These are phyloP conservation scores for Xanthostigma xanthostigma DNA, from an alignment of 2,888 invertebrate genomes.

Conservation along the genomic window DNA sequence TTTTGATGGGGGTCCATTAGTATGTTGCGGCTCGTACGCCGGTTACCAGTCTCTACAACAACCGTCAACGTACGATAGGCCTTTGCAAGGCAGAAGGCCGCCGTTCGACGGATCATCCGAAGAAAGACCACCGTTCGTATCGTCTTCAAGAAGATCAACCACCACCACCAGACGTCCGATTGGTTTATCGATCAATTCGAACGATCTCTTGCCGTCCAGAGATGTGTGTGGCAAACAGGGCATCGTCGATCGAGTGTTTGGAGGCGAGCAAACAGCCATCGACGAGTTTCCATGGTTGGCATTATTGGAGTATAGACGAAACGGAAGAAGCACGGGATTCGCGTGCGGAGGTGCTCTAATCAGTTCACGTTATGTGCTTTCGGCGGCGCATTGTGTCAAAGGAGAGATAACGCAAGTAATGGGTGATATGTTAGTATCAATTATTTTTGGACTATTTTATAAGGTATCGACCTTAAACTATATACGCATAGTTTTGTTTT, in stretches of 20 bases:
- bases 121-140: no score
- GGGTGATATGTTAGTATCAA: constrained; percentile 29
- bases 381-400: constrained; percentile 37
- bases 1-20: constrained; percentile 31
- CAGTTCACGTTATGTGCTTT: constrained; percentile 34
- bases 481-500: constrained; percentile 66
- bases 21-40: constrained; percentile 33
- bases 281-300: constrained; percentile 41
- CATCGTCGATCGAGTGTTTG: constrained; percentile 19
- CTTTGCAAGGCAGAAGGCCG: no score
- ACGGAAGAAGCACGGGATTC: constrained; percentile 17
- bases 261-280: constrained; percentile 28
- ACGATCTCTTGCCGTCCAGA: constrained; percentile 15
- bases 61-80: no score
- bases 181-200: no score
- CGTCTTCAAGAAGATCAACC: no score
- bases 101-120: no score
- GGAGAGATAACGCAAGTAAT: constrained; percentile 24
- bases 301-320: constrained; percentile 30
- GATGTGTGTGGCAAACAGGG: constrained; percentile 21
- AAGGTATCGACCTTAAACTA: no score
- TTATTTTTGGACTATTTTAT: not conserved
- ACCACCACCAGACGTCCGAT: no score
- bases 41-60: constrained; percentile 9
- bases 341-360: constrained; percentile 38